These are phyloP conservation scores for Cephalopterus ornatus DNA, from an alignment of 2,113 vertebrate genomes.

Conservation along the genomic window DNA sequence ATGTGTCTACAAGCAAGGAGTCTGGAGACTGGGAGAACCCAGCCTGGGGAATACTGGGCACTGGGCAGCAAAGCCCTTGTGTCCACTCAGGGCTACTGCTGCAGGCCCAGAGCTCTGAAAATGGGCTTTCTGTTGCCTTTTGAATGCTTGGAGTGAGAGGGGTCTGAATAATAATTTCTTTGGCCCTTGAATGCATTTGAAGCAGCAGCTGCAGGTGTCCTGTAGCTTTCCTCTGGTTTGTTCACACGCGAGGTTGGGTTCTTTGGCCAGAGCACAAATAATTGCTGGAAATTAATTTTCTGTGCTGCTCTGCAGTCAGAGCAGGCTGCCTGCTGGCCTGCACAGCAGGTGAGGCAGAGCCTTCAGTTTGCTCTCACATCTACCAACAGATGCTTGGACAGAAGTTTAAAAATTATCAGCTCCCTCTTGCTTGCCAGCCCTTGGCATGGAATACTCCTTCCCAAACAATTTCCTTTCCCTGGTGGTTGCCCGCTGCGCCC, in stretches of 20 bases:
- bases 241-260: accelerated
- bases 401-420: neutral
- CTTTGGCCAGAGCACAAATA: neutral
- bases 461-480: neutral
- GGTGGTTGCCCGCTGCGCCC: neutral
- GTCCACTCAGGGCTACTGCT: neutral
- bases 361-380: neutral
- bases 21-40: constrained; percentile 68
- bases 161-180: neutral
- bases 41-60: constrained; percentile 54
- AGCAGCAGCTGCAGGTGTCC: neutral
- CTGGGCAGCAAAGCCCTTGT: neutral
- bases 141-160: neutral
- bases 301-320: neutral
- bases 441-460: neutral
- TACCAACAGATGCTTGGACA: constrained; percentile 6
- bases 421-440: neutral
- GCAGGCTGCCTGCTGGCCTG: neutral
- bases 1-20: constrained; percentile 60
- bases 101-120: neutral
- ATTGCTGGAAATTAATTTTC: constrained; percentile 14
- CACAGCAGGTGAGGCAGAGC: neutral
- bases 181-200: neutral
- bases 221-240: neutral
- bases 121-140: neutral